Percentiles rank a stretch among this genome's conserved stretches.
Evolutionary conservation across 2,797 vertebrate species (phyloP).

Genomic region (Gymnoscopelus braueri): DNA sequence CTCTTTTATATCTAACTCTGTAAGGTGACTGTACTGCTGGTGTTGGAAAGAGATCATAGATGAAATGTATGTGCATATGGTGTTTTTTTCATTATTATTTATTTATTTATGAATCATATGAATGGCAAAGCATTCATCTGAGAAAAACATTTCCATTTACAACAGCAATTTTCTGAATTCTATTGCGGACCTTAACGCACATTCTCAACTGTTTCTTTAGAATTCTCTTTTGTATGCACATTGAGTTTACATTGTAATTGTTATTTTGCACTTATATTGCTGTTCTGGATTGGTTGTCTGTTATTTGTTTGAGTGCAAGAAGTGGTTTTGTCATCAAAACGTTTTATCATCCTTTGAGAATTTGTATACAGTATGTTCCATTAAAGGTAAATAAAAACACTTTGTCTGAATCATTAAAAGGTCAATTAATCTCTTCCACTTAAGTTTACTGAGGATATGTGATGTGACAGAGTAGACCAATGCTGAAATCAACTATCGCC

Average conservation of each 20-base stretch:
- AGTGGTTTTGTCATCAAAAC: background rate
- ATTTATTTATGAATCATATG: conserved; percentile 7
- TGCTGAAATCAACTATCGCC: background rate
- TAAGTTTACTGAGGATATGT: background rate
- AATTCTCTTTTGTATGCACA: conserved; percentile 18
- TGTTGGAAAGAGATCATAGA: conserved; percentile 28
- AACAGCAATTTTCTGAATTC: conserved; percentile 10
- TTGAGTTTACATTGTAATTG: conserved; percentile 1
- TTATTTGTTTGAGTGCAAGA: conserved; percentile 5
- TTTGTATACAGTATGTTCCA: conserved; percentile 3
- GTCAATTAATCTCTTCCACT: background rate
- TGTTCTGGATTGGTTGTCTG: conserved; percentile 17
- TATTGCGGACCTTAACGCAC: background rate
- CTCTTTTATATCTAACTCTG: conserved; percentile 2
- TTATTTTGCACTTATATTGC: conserved; percentile 4
- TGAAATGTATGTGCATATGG: conserved; percentile 6
- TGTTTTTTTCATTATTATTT: background rate
- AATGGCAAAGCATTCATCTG: conserved; percentile 13
- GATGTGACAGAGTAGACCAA: background rate
- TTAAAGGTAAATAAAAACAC: conserved; percentile 20
- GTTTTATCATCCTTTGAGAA: background rate
- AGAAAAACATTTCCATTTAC: background rate
- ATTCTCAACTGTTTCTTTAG: conserved; percentile 12
- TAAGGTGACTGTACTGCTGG: conserved; percentile 17
- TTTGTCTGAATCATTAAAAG: background rate